Evolutionary conservation across 2,888 invertebrate genomes (phyloP).

Genomic region (Erebia palarica): DNA sequence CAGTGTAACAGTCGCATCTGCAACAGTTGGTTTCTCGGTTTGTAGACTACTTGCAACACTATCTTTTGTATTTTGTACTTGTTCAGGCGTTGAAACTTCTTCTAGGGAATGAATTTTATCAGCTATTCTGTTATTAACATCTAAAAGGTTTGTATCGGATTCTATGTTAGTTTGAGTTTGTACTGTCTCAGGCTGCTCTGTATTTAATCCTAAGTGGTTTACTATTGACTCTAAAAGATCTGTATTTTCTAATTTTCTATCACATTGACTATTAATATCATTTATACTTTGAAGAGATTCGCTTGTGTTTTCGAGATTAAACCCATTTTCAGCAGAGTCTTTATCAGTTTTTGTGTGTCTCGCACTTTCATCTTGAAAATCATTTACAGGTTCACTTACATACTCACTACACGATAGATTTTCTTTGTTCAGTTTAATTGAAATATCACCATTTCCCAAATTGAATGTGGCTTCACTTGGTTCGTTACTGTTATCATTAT

Average conservation of each 20-base stretch:
- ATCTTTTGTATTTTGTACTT: constrained; percentile 59
- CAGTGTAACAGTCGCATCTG: constrained; percentile 30
- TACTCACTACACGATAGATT: background rate
- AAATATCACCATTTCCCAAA: background rate
- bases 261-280: constrained; percentile 25
- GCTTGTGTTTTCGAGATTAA: constrained; percentile 22
- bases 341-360: background rate
- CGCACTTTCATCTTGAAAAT: constrained; percentile 10
- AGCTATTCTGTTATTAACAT: constrained; percentile 26
- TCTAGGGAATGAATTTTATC: constrained; percentile 24
- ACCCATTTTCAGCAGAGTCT: background rate
- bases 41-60: constrained; percentile 33
- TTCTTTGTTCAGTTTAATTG: background rate
- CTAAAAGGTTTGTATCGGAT: constrained; percentile 25
- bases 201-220: constrained; percentile 27
- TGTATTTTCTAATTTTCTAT: constrained; percentile 30
- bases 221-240: constrained; percentile 14
- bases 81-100: constrained; percentile 53
- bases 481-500: background rate
- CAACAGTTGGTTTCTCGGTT: constrained; percentile 8
- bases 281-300: constrained; percentile 27
- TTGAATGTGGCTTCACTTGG: background rate
- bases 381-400: background rate
- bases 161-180: constrained; percentile 58
- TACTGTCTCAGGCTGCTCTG: constrained; percentile 66